These are phyloP conservation scores for Coptodon rendalli DNA, from an alignment of 2,113 vertebrate species.

Conservation along the genomic window DNA sequence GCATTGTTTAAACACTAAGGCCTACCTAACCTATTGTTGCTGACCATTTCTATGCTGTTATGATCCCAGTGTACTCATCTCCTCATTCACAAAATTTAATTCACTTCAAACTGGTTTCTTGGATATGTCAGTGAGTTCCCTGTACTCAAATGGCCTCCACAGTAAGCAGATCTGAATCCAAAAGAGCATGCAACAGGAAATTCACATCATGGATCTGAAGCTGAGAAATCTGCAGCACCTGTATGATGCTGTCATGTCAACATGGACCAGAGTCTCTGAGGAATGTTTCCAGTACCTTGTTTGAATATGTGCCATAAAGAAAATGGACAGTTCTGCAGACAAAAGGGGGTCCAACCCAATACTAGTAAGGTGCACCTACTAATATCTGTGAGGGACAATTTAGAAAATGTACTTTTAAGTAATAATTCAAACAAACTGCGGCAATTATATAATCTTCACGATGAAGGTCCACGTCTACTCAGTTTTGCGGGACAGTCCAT, in stretches of 20 bases:
- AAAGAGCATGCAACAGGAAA: not conserved
- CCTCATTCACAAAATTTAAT: fast-evolving
- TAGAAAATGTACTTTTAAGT: not conserved
- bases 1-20: not conserved
- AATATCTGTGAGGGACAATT: not conserved
- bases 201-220: not conserved
- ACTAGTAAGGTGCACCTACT: not conserved
- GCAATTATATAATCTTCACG: not conserved
- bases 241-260: not conserved
- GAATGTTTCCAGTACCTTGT: not conserved
- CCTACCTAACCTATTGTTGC: not conserved
- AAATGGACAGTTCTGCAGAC: not conserved
- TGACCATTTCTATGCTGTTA: fast-evolving
- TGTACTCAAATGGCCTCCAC: not conserved
- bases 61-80: not conserved
- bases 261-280: not conserved
- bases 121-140: not conserved
- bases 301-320: not conserved
- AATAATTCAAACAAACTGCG: not conserved
- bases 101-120: not conserved
- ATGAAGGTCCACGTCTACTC: not conserved
- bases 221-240: not conserved
- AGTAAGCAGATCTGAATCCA: not conserved
- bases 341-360: not conserved
- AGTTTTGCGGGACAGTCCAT: not conserved